Evolutionary conservation across 2,888 invertebrate genomes (phyloP), one percentile per base, ranked within the genome.

Genomic region (Notodonta ziczac): DNA sequence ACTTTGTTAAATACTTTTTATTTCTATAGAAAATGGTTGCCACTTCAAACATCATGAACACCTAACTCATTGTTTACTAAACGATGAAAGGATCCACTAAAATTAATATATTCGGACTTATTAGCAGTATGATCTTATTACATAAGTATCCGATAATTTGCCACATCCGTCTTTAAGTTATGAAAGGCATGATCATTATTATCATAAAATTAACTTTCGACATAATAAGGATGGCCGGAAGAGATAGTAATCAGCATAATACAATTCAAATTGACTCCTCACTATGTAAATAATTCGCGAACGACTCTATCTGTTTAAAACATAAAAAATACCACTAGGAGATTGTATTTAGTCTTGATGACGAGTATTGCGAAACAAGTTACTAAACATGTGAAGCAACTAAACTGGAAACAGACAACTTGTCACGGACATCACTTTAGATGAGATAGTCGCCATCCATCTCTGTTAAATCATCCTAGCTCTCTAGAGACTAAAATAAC

Each of bases 121-220:
- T 10, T n/a, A n/a, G n/a, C 10, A n/a, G 13, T n/a, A 46, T 5
- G 4, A n/a, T n/a, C n/a, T 46, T 46, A n/a, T 46, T 46, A 7
- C 44, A 46, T 46, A 46, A 46, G 46, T 4, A 5, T n/a, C n/a
- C n/a, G n/a, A 46, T 46, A 46, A 46, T 46, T 4, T 10, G 46
- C 46, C 46, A 46, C n/a, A 44, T 13, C 4, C 12, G 46, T 5
- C 9, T 4, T 9, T 35, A 35, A 35, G 35, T 35, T 35, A 35
- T 35, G 42, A 42, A 42, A 42, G 42, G 10, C 10, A 10, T 42
- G 42, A 42, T 12, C 8, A 42, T 42, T 42, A 12, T 16, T 51
- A 52, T 16, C 35, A 13, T 24, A 10, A 52, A 52, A 52, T 52
- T 32, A 52, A 52, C 24, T 52, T 52, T 52, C 52, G 13, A 52